phyloP scores from a whole-genome alignment of 2,113 vertebrate species.

The Smithornis capensis region DNA sequence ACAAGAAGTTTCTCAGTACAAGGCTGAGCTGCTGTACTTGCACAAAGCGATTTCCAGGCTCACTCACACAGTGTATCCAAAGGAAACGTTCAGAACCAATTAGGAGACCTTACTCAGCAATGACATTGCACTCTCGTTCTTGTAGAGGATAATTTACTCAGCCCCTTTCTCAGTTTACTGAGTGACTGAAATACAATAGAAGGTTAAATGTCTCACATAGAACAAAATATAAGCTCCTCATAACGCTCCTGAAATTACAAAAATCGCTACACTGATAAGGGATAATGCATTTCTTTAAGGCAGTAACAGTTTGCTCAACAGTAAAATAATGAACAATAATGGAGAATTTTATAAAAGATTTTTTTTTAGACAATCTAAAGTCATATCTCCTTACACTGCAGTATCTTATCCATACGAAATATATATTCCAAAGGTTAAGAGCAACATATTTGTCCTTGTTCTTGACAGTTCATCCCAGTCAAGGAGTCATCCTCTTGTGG shows the following conservation, averaged over 20 bases:
- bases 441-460: background rate
- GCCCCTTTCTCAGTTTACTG: background rate
- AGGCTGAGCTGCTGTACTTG: background rate
- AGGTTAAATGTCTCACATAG: background rate
- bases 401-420: background rate
- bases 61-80: background rate
- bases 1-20: background rate
- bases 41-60: background rate
- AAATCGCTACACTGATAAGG: background rate
- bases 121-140: background rate
- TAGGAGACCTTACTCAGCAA: constrained; percentile 23
- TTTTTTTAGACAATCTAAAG: background rate
- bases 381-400: background rate
- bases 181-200: background rate
- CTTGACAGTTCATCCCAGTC: background rate
- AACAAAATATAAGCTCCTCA: background rate
- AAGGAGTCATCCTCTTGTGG: background rate
- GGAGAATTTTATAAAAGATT: background rate
- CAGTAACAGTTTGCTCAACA: background rate
- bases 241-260: background rate
- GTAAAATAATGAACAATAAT: background rate
- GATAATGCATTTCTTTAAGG: background rate
- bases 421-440: background rate
- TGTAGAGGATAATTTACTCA: background rate
- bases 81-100: background rate